Percentiles rank a stretch among this genome's conserved stretches.
These are phyloP conservation scores for Andinoacara biseriatus DNA, from an alignment of 2,113 vertebrate species.

Conservation along the genomic window DNA sequence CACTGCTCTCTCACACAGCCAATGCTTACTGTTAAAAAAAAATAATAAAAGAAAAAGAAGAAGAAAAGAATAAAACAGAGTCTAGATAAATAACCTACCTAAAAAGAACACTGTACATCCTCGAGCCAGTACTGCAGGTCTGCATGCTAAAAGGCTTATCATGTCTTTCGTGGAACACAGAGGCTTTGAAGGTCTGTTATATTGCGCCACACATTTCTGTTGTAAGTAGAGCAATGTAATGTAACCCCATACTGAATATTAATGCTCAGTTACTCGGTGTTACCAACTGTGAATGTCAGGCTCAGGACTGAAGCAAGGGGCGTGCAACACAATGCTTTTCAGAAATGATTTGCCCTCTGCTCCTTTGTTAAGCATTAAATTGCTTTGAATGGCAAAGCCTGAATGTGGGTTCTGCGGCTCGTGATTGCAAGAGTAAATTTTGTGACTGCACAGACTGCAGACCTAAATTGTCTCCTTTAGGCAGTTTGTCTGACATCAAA, in stretches of 20 bases:
- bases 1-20: constrained; percentile 41
- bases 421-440: constrained; percentile 25
- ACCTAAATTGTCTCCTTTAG: constrained; percentile 14
- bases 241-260: constrained; percentile 65
- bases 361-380: constrained; percentile 49
- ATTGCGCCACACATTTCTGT: constrained; percentile 52
- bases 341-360: constrained; percentile 42
- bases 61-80: not conserved
- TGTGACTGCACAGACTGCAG: not conserved
- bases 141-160: constrained; percentile 42
- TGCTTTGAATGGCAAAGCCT: constrained; percentile 33
- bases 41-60: not conserved
- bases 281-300: constrained; percentile 48
- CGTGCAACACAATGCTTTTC: constrained; percentile 57
- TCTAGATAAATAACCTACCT: constrained; percentile 45
- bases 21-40: constrained; percentile 2
- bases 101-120: constrained; percentile 16
- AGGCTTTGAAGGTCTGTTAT: constrained; percentile 46
- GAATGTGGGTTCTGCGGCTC: constrained; percentile 24
- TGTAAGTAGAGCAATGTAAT: constrained; percentile 62
- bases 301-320: constrained; percentile 54
- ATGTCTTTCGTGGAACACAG: constrained; percentile 35
- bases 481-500: constrained; percentile 21
- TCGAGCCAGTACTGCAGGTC: not conserved
- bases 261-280: constrained; percentile 62